Conservation (phyloP, 2,888 invertebrate genomes). For the Diaprepes abbreviatus region DNA sequence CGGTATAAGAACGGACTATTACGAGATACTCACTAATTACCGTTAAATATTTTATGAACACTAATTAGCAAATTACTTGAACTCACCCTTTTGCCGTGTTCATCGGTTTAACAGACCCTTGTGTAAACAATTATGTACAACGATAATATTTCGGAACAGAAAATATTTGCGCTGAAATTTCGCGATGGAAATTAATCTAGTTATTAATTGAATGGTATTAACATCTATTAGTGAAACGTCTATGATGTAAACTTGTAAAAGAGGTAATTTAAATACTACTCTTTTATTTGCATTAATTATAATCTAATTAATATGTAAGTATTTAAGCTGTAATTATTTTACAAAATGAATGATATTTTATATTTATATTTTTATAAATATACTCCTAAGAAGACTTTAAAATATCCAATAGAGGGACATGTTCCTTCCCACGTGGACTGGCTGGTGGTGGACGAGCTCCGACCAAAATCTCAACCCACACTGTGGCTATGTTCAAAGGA, state of each 20-base stretch:
- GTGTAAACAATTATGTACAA: constrained; percentile 19
- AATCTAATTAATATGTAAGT: too few relatives aligned
- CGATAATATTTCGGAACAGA: constrained; percentile 16
- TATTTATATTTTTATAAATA: too few relatives aligned
- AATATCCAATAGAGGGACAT: too few relatives aligned
- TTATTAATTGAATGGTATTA: constrained; percentile 12
- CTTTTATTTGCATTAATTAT: too few relatives aligned
- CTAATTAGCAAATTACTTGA: constrained; percentile 36
- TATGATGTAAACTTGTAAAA: neutral
- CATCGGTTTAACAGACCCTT: constrained; percentile 21
- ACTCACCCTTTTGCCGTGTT: constrained; percentile 20
- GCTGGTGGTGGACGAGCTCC: too few relatives aligned
- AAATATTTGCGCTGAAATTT: constrained; percentile 19
- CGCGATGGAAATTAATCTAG: constrained; percentile 10
- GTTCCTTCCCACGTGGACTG: too few relatives aligned
- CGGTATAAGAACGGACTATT: constrained; percentile 8
- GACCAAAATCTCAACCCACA: too few relatives aligned
- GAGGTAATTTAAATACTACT: too few relatives aligned
- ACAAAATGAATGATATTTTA: too few relatives aligned
- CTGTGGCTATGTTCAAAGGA: too few relatives aligned
- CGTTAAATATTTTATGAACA: constrained; percentile 33
- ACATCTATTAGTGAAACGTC: neutral
- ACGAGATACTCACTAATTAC: constrained; percentile 30
- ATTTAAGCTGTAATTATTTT: too few relatives aligned
- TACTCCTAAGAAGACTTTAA: too few relatives aligned